These are phyloP conservation scores for Colinus virginianus DNA, from an alignment of 2,113 vertebrate species.

Conservation along the genomic window DNA sequence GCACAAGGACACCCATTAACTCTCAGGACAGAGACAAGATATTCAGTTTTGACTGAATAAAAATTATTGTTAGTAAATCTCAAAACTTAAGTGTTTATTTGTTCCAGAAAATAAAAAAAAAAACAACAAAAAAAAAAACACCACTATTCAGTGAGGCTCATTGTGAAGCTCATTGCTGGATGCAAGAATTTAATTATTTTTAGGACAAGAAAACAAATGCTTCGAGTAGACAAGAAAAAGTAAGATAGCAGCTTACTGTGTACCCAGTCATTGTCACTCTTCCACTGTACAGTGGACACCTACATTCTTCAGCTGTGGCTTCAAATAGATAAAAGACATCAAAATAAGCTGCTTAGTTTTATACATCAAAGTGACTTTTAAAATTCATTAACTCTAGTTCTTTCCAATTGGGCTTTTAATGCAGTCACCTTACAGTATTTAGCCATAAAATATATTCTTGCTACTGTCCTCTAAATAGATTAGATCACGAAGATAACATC, in stretches of 20 bases:
- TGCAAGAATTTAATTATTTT: not conserved
- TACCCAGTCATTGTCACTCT: accelerated
- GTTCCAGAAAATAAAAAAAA: not conserved
- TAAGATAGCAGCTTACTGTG: not conserved
- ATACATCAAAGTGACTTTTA: not conserved
- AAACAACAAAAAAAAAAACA: too few species aligned
- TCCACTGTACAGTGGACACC: not conserved
- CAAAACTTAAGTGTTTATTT: not conserved
- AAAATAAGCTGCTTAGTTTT: not conserved
- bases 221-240: not conserved
- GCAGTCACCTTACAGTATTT: not conserved
- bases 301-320: not conserved
- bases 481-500: not conserved
- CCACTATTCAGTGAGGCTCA: not conserved
- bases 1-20: not conserved
- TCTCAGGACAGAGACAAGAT: not conserved
- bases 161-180: not conserved
- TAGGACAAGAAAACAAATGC: not conserved
- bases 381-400: not conserved
- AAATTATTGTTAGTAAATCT: not conserved
- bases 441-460: not conserved
- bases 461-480: not conserved
- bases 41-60: not conserved
- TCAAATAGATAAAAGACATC: not conserved
- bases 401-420: not conserved